Conservation (phyloP, 2,888 invertebrate genomes). For the Cephalotes varians region DNA sequence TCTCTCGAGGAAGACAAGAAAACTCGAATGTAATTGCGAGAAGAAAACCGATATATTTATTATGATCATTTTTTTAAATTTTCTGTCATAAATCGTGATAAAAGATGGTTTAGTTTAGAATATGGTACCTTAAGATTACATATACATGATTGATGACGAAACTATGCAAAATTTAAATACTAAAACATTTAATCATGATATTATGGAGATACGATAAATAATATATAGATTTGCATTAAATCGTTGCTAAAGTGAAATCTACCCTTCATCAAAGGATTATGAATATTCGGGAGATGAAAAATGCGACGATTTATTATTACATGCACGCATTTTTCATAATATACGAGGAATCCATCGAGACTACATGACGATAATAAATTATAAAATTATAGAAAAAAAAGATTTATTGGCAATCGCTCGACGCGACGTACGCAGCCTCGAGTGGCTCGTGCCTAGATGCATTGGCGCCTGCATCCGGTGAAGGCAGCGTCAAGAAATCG, state of each 20-base stretch:
- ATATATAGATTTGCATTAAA: conserved; percentile 14
- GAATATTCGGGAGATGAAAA: neutral
- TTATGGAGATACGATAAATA: neutral
- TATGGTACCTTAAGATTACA: too few relatives aligned
- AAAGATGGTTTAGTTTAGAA: neutral
- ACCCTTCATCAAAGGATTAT: neutral
- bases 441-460: conserved; percentile 51
- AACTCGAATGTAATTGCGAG: conserved; percentile 37
- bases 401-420: conserved; percentile 46
- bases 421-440: conserved; percentile 34
- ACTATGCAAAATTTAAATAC: neutral
- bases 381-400: conserved; percentile 28
- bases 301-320: neutral
- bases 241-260: neutral
- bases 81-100: neutral
- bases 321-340: neutral
- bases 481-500: conserved; percentile 48
- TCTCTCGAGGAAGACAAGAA: conserved; percentile 30
- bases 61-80: neutral
- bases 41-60: neutral
- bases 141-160: neutral
- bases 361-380: conserved; percentile 30
- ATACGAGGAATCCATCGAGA: neutral
- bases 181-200: neutral
- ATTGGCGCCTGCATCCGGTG: conserved; percentile 54